Conservation (phyloP, 1,140 invertebrate genomes). For the Hycleus phaleratus region DNA sequence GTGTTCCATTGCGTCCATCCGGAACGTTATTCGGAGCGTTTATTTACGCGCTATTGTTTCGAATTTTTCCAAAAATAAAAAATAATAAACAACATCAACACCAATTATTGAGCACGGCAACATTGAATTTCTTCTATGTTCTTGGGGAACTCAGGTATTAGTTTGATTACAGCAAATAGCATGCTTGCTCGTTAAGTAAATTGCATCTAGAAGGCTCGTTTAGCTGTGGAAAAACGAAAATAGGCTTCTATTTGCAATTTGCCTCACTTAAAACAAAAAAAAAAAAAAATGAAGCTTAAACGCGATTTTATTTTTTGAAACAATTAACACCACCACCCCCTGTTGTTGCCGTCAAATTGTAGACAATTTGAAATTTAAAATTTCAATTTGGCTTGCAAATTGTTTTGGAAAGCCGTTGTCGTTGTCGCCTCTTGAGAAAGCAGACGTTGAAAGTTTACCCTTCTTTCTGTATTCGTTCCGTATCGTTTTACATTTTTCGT, state of each 20-base stretch:
- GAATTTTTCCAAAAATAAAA: too few relatives aligned
- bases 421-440: neutral
- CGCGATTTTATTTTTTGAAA: neutral
- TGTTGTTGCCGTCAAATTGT: neutral
- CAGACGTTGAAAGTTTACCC: slow-evolving; percentile 6
- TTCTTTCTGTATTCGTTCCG: neutral
- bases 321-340: neutral
- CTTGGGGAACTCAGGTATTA: slow-evolving; percentile 28
- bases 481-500: neutral
- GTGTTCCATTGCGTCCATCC: slow-evolving; percentile 18
- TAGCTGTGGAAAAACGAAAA: neutral
- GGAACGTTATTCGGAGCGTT: slow-evolving; percentile 12
- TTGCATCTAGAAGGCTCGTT: too few relatives aligned
- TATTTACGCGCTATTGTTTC: slow-evolving; percentile 2
- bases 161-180: neutral
- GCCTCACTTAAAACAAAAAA: neutral
- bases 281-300: too few relatives aligned
- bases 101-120: slow-evolving; percentile 6
- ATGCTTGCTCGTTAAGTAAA: neutral
- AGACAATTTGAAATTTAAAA: slow-evolving; percentile 11
- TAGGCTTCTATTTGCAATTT: neutral
- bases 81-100: too few relatives aligned
- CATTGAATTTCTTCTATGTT: slow-evolving; percentile 22
- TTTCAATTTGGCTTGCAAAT: slow-evolving; percentile 17
- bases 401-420: neutral